Percentiles rank a stretch among this genome's conserved stretches.
Conservation (phyloP, 2,888 invertebrate species). For the Theristus sp. region DNA sequence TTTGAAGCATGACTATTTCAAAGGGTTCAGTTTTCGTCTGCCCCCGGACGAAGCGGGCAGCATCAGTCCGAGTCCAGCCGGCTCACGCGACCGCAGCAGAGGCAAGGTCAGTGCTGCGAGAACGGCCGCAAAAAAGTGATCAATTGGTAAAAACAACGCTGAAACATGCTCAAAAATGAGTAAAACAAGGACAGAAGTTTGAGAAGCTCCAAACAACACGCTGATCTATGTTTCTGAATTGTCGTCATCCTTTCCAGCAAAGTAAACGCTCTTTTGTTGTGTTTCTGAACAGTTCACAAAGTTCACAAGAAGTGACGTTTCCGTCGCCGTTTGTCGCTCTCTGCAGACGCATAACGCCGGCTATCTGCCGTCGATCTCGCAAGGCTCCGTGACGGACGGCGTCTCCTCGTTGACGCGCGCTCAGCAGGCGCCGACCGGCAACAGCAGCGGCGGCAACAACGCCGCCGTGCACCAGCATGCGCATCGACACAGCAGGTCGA, state of each 20-base stretch:
- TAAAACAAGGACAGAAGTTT: too few species aligned
- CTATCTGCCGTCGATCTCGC: background rate
- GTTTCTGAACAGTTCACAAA: background rate
- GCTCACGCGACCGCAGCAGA: background rate
- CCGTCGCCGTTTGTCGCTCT: background rate
- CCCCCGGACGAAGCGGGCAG: conserved; percentile 32
- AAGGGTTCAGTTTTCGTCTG: conserved; percentile 61
- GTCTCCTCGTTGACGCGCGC: too few species aligned
- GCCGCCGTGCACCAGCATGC: background rate
- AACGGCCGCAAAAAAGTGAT: too few species aligned
- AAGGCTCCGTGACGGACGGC: background rate
- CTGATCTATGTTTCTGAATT: too few species aligned
- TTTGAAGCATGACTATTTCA: conserved; percentile 71
- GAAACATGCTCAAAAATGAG: too few species aligned
- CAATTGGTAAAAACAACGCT: too few species aligned
- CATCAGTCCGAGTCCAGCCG: background rate
- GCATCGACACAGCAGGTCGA: background rate
- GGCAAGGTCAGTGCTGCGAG: too few species aligned
- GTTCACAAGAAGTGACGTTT: background rate
- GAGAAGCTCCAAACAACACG: too few species aligned
- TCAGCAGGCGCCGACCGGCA: too few species aligned
- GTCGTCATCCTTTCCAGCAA: too few species aligned
- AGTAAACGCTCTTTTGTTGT: too few species aligned
- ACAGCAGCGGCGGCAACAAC: too few species aligned
- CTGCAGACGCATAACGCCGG: background rate